Evolutionary conservation across 2,113 vertebrate genomes (phyloP).

Genomic region (Crotalus helleri): DNA sequence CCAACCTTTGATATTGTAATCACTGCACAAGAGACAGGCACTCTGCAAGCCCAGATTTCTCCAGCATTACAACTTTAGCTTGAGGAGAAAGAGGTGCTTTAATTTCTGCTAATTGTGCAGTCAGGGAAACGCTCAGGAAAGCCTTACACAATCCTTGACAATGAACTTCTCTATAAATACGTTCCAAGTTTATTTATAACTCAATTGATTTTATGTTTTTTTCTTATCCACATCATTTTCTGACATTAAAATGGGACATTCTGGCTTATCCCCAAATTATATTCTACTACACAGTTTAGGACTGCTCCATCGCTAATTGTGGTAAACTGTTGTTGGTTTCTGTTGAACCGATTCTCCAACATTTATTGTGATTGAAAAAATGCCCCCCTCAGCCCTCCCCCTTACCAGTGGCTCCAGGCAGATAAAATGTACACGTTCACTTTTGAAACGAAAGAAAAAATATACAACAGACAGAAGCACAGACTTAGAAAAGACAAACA

Average conservation of each 20-base stretch:
- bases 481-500: neutral
- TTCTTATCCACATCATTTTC: neutral
- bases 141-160: too few species aligned
- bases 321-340: neutral
- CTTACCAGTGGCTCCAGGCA: neutral
- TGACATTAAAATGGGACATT: neutral
- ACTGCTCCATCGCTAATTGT: neutral
- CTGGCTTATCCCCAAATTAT: neutral
- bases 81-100: neutral
- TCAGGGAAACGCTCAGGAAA: neutral
- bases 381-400: neutral
- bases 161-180: neutral
- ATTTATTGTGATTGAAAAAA: neutral
- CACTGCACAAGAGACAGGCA: neutral
- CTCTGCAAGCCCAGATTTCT: neutral
- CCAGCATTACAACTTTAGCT: neutral
- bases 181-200: neutral
- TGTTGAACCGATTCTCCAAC: neutral
- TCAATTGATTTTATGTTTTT: neutral
- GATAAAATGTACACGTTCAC: neutral
- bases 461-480: conserved; percentile 5
- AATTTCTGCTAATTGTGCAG: neutral
- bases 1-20: neutral
- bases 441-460: neutral
- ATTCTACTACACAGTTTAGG: neutral